Percentiles rank a stretch among this genome's conserved stretches.
phyloP scores from a whole-genome alignment of 2,888 invertebrate species.

The Luperina testacea region DNA sequence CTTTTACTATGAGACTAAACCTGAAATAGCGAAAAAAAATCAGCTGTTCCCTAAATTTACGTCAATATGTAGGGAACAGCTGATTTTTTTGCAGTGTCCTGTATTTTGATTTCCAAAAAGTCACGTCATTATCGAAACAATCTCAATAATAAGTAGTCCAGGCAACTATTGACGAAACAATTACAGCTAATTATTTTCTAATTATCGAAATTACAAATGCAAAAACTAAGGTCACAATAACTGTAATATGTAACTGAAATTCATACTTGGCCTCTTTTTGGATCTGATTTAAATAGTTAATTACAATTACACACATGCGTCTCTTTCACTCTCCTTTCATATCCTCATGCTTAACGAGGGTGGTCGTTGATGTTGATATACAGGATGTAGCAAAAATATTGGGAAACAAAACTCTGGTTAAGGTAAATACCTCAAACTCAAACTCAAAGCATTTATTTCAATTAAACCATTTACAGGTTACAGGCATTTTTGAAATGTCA shows the following conservation, averaged over 20 bases:
- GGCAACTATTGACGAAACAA: neutral
- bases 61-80: no score
- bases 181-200: slow-evolving; percentile 10
- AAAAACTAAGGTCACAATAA: slow-evolving; percentile 45
- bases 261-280: slow-evolving; percentile 48
- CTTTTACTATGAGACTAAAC: no score
- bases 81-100: no score
- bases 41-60: no score
- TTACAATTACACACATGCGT: slow-evolving; percentile 32
- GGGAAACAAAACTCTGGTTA: neutral
- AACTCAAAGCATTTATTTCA: no score
- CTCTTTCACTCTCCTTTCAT: slow-evolving; percentile 13
- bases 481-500: no score
- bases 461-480: no score
- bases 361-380: neutral
- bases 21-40: no score
- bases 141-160: neutral
- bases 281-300: slow-evolving; percentile 48
- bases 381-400: slow-evolving; percentile 1
- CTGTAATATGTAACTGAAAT: slow-evolving; percentile 38
- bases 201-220: slow-evolving; percentile 32
- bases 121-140: neutral
- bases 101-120: neutral
- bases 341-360: slow-evolving; percentile 8
- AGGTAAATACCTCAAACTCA: no score